These are phyloP conservation scores for Oxyruncus cristatus DNA, from an alignment of 2,113 vertebrate species.

Conservation along the genomic window DNA sequence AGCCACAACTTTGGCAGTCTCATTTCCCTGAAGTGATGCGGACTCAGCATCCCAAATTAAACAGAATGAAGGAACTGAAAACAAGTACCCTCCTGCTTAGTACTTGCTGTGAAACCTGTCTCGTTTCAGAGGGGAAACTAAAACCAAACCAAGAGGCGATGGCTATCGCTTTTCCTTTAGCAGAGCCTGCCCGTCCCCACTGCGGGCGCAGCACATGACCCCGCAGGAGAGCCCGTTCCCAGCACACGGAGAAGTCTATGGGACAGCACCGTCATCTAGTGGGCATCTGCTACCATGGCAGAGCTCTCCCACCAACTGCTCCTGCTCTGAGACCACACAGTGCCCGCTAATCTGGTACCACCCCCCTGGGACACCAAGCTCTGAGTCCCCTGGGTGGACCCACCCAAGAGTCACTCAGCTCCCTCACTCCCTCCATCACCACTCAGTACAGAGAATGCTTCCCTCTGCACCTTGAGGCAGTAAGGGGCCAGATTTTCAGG, in stretches of 20 bases:
- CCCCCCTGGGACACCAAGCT: background rate
- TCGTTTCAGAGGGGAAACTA: background rate
- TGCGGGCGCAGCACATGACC: rapidly evolving
- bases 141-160: background rate
- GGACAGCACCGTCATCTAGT: slow-evolving; percentile 38
- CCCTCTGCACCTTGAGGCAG: rapidly evolving
- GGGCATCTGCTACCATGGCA: background rate
- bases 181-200: background rate
- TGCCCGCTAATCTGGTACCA: rapidly evolving
- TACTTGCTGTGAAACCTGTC: background rate
- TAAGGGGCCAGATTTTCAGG: background rate
- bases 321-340: rapidly evolving
- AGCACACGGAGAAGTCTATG: background rate
- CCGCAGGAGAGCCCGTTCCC: rapidly evolving
- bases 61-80: background rate
- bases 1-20: background rate
- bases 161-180: background rate
- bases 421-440: background rate
- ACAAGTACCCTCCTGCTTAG: background rate
- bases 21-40: background rate
- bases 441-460: rapidly evolving
- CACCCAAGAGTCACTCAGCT: rapidly evolving
- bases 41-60: background rate
- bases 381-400: rapidly evolving
- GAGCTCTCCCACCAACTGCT: rapidly evolving